Evolutionary conservation across 1,140 invertebrate species (phyloP), one percentile per base, ranked within the genome.

Genomic region (Bathynomus jamesi): DNA sequence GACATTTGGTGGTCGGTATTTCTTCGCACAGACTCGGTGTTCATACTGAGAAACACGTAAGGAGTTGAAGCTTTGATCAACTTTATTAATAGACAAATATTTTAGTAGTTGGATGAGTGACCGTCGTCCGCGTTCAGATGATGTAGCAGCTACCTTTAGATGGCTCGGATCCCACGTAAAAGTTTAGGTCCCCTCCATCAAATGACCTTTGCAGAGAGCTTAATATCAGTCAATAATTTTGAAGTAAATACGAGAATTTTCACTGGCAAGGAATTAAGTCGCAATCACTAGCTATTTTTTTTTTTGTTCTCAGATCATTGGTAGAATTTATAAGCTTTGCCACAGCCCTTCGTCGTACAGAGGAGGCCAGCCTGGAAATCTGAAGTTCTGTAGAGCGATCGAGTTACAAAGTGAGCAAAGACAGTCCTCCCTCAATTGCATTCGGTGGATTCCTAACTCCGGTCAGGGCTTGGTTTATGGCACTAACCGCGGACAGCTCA

Each of bases 381-480:
- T 69, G 17, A 67, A 67, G 64, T 31, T 67, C 8, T 27, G 66
- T 17, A 65, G 68, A 25, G 68, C 67, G 60, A 76, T 63, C 62
- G 71, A 68, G 60, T 75, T 63, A 53, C 74, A 2, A 63, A 75
- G 28, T 79, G 84, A 70, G n/a, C 63, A 72, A 27, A 60, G 67
- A 24, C 71, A 70, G 65, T 70, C 61, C 31, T 91, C 89, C 80
- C 83, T 94, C 10, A 94, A 94, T 83, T 93, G 91, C 76, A 90
- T 93, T 30, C 84, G 90, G 65, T 94, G 91, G 91, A 85, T 90
- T 21, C 91, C 91, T 0, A 85, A 87, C 28, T 86, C 91, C 13
- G 92, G 92, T 0, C 89, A 92, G 80, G 92, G 91, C 0, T 85
- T 94, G 65, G 89, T 93, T 30, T 94, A 92, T 82, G 91, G 90